phyloP scores from a whole-genome alignment of 1,140 invertebrate species.

The Augochlora pura region DNA sequence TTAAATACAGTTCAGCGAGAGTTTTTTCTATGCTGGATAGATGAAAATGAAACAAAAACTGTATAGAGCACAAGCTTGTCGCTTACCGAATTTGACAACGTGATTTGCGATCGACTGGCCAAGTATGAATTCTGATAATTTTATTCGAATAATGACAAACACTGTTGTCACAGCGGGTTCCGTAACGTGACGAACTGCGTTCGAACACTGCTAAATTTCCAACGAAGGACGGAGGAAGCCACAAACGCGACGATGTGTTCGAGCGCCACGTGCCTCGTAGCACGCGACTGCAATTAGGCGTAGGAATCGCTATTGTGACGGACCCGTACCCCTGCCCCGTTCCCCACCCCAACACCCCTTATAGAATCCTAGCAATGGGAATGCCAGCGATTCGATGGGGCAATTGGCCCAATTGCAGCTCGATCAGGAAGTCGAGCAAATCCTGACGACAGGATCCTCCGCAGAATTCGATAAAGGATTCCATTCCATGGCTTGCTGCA shows the following conservation, averaged over 20 bases:
- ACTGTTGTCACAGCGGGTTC: too few relatives aligned
- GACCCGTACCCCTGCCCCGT: conserved; percentile 3
- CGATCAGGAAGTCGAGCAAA: conserved; percentile 20
- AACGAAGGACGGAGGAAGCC: conserved; percentile 4
- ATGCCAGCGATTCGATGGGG: conserved; percentile 33
- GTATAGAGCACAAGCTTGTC: too few relatives aligned
- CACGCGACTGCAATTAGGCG: conserved; percentile 39
- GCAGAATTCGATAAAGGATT: not conserved
- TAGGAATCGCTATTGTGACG: conserved; percentile 37
- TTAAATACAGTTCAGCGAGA: too few relatives aligned
- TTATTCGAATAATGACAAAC: too few relatives aligned
- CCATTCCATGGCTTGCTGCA: not conserved
- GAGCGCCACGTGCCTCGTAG: conserved; percentile 29
- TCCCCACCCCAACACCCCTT: not conserved
- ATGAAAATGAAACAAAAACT: too few relatives aligned
- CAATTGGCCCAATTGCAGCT: conserved; percentile 27
- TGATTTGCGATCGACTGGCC: too few relatives aligned
- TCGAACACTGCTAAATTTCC: not conserved
- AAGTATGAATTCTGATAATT: too few relatives aligned
- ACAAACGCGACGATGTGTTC: not conserved
- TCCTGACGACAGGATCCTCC: not conserved
- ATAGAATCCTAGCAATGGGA: conserved; percentile 40
- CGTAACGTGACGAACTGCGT: not conserved
- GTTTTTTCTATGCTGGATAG: too few relatives aligned
- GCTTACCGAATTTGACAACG: too few relatives aligned